Evolutionary conservation across 2,888 invertebrate species (phyloP), one percentile per base, ranked within the genome.

Genomic region (Allacma fusca): DNA sequence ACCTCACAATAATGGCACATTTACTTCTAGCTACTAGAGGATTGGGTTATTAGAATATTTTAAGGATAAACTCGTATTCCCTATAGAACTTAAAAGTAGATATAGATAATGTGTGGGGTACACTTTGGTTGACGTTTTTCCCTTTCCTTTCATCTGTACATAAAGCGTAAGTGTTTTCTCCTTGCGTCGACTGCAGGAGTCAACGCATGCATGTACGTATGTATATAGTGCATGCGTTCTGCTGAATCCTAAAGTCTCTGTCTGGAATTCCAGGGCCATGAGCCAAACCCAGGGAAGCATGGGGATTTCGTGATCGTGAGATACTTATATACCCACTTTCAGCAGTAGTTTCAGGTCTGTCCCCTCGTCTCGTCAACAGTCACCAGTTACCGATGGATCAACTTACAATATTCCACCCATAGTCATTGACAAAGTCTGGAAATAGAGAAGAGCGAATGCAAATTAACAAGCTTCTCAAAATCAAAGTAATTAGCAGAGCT

Each of bases 181-280:
- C 40, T 40, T 40, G 13, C 13, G 40, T 40, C 5, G 5, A 40
- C 5, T 9, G 5, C 40, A 40, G 5, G 40, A 9, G 13, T 40
- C 5, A 9, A 40, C 40, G 13, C 5, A 40, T 40, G 13, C 40
- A 9, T 9, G 5, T 40, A 5, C 13, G 40, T 5, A 40, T 40
- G 40, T 40, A 13, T 50, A 34, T 16, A 26, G 65, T 65, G 28
- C 65, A 65, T 65, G 65, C 65, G 65, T 65, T 65, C 65, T 65
- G 19, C n/a, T 26, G 1, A 9, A 23, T 12, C 50, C 16, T n/a
- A 16, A 50, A 50, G 16, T n/a, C 7, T 50, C 50, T 23, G 62
- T 23, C 65, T 26, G 26, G 28, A 65, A 28, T 65, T 65, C 65
- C 65, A 65, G 65, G 65, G 65, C 24, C 65, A 26, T 13, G 65